phyloP scores from a whole-genome alignment of 1,140 invertebrate species.

The Solenopsis fugax region DNA sequence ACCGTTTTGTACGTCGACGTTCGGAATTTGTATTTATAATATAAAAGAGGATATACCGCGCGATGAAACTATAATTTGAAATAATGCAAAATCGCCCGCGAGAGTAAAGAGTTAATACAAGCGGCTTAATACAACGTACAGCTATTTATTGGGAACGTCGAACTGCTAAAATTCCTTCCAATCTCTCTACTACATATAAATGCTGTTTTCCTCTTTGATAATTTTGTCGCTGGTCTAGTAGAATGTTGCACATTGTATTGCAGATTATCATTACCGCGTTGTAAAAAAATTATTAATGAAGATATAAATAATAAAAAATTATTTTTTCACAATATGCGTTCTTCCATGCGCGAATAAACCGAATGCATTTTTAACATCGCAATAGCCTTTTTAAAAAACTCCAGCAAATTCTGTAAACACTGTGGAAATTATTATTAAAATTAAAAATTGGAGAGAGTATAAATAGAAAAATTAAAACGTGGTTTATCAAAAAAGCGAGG shows the following conservation, averaged over 20 bases:
- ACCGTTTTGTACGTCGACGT: constrained; percentile 32
- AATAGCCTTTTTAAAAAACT: not conserved
- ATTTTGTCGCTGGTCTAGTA: not conserved
- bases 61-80: constrained; percentile 31
- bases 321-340: not conserved
- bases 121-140: not conserved
- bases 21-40: constrained; percentile 64
- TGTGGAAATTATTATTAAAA: not conserved
- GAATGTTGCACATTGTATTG: not conserved
- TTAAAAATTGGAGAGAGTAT: not conserved
- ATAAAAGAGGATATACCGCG: constrained; percentile 4
- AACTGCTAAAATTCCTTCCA: constrained; percentile 40
- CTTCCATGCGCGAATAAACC: not conserved
- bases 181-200: not conserved
- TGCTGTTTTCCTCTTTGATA: not conserved
- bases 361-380: constrained; percentile 3
- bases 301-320: constrained; percentile 6
- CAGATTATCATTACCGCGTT: not conserved
- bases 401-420: not conserved
- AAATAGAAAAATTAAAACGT: not conserved
- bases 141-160: constrained; percentile 18
- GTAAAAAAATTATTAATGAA: not conserved
- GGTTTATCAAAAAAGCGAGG: not conserved
- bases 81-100: constrained; percentile 46
- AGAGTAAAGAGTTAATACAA: constrained; percentile 11